Evolutionary conservation across 2,113 vertebrate species (phyloP).

Genomic region (human (Homo sapiens)): DNA sequence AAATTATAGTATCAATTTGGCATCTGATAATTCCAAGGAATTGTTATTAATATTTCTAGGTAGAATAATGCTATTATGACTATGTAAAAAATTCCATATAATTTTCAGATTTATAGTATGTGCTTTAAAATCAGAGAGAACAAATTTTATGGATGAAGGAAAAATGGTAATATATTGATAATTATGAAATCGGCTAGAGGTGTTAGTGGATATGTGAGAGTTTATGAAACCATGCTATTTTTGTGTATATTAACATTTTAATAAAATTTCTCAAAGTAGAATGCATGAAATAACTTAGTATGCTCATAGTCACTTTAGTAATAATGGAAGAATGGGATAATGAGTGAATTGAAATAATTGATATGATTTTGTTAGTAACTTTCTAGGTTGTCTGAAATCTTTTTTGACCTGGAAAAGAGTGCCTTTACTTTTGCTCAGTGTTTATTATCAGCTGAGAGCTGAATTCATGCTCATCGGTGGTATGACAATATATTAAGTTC

Average conservation of each 20-base stretch:
- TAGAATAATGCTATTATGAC: not conserved
- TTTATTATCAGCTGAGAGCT: not conserved
- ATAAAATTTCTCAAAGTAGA: not conserved
- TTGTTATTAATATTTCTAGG: not conserved
- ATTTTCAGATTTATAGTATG: not conserved
- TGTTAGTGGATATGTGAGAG: not conserved
- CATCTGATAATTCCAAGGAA: not conserved
- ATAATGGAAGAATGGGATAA: not conserved
- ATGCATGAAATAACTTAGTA: not conserved
- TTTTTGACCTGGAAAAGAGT: not conserved
- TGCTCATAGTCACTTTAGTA: not conserved
- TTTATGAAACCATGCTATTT: not conserved
- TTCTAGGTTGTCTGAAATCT: not conserved
- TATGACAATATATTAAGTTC: not conserved
- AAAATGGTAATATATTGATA: not conserved
- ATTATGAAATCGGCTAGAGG: not conserved
- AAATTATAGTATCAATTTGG: not conserved
- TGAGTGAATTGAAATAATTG: not conserved
- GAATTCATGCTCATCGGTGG: not conserved
- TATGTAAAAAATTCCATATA: not conserved
- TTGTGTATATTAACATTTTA: not conserved
- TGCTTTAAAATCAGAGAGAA: not conserved
- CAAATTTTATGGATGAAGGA: not conserved
- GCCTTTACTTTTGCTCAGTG: not conserved
- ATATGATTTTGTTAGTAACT: not conserved